phyloP scores from a whole-genome alignment of 2,113 vertebrate species.

The Syrmaticus mikado region DNA sequence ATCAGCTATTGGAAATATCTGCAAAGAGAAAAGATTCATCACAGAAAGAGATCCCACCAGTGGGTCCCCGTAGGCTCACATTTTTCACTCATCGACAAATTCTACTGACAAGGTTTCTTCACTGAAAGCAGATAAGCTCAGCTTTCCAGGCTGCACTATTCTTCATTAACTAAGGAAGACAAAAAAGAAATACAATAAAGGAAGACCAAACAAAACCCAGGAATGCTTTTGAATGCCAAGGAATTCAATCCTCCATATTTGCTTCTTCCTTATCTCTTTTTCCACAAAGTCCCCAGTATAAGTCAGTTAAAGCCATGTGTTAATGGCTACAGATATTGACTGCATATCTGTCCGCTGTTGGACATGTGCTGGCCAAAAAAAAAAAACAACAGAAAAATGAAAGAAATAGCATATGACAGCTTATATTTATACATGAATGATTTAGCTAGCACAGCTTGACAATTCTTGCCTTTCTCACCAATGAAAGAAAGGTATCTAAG shows the following conservation, averaged over 20 bases:
- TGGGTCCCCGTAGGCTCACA: not conserved
- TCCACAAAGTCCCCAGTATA: not conserved
- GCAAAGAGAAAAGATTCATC: conserved; percentile 44
- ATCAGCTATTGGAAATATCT: conserved; percentile 47
- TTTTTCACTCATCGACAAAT: not conserved
- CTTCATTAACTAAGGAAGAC: conserved; percentile 15
- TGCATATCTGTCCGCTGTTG: not conserved
- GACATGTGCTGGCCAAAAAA: not conserved
- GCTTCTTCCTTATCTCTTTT: not conserved
- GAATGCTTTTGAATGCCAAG: not conserved
- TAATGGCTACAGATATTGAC: not conserved
- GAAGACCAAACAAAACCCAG: not conserved
- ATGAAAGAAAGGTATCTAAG: not conserved
- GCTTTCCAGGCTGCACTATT: conserved; percentile 16
- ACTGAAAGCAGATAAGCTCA: conserved; percentile 53
- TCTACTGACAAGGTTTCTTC: conserved; percentile 11
- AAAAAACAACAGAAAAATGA: not conserved
- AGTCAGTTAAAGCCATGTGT: not conserved
- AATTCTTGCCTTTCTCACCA: not conserved
- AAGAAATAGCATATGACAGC: not conserved
- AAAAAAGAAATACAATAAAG: not conserved
- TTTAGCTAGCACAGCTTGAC: fast-evolving
- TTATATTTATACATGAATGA: not conserved
- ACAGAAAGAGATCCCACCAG: conserved; percentile 39
- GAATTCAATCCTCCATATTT: not conserved